A percentile compares a stretch with the other conserved stretches of the same genome.
Evolutionary conservation across 2,888 invertebrate genomes (phyloP).

Genomic region (Metacarcinus magister): DNA sequence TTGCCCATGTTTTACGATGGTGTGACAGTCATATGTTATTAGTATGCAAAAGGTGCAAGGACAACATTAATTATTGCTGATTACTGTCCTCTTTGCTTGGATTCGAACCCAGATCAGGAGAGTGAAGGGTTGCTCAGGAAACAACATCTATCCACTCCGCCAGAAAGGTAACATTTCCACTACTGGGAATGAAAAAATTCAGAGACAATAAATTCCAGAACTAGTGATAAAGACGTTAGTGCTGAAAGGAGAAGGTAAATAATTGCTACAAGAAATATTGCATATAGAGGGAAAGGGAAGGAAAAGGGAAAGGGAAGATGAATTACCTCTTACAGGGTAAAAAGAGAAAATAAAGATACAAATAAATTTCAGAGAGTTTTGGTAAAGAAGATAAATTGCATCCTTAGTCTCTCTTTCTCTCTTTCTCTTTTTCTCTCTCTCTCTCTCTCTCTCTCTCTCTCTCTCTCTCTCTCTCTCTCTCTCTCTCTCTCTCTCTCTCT

Average conservation of each 20-base stretch:
- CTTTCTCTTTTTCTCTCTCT: slow-evolving; percentile 16
- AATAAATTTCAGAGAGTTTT: slow-evolving; percentile 4
- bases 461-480: slow-evolving; percentile 36
- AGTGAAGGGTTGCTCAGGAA: background rate
- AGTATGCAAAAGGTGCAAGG: background rate
- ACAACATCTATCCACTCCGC: background rate
- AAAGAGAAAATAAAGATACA: background rate
- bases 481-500: background rate
- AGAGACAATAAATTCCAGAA: background rate
- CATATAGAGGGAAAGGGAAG: background rate
- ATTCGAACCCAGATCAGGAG: background rate
- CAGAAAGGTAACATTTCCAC: background rate
- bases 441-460: slow-evolving; percentile 34
- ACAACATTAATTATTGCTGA: background rate
- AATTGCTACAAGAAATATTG: background rate
- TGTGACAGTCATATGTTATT: background rate
- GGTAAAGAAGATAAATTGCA: slow-evolving; percentile 13
- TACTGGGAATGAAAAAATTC: background rate
- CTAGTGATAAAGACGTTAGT: background rate
- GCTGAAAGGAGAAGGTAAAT: background rate
- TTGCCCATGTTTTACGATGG: background rate
- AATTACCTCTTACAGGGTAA: background rate
- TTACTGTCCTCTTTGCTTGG: background rate
- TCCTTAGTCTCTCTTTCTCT: background rate
- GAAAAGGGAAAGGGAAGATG: background rate